A percentile compares a stretch with the other conserved stretches of the same genome.
phyloP scores from a whole-genome alignment of 64 coral and sea anemone species.

The Montipora capricornis region DNA sequence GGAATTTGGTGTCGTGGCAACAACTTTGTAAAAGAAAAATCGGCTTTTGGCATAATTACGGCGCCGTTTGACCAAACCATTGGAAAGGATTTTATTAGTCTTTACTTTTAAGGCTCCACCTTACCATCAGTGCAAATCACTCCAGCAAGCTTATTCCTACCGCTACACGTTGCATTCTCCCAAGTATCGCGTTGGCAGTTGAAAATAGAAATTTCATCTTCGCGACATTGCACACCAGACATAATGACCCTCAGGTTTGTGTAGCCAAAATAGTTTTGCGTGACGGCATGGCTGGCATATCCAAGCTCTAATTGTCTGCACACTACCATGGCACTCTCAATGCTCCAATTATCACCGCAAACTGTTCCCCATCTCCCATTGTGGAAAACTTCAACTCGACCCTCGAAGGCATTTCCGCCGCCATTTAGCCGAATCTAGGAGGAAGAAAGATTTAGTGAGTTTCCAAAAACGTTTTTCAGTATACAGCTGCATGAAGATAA shows the following conservation, averaged over 20 bases:
- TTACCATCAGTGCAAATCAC: conserved; percentile 72
- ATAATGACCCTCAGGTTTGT: conserved; percentile 43
- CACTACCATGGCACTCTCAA: conserved; percentile 68
- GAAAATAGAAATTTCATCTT: conserved; percentile 55
- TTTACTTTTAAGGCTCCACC: neutral
- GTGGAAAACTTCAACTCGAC: conserved; percentile 75
- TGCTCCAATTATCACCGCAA: conserved; percentile 71
- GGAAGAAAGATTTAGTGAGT: neutral
- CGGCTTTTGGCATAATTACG: too few relatives aligned
- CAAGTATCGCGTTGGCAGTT: conserved; percentile 52
- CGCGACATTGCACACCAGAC: conserved; percentile 55
- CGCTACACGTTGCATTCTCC: conserved; percentile 37
- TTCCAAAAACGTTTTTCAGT: neutral
- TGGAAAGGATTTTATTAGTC: too few relatives aligned
- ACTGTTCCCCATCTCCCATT: conserved; percentile 77
- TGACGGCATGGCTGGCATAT: conserved; percentile 67
- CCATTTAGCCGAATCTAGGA: conserved; percentile 77
- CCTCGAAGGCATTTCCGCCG: conserved; percentile 47
- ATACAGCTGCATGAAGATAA: neutral
- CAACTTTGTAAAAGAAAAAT: too few relatives aligned
- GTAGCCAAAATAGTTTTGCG: conserved; percentile 47
- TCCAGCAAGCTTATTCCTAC: conserved; percentile 52
- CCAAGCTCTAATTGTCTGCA: conserved; percentile 84
- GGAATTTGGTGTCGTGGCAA: too few relatives aligned
- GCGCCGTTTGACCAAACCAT: too few relatives aligned